These are phyloP conservation scores for Nyctibius grandis DNA, from an alignment of 2,797 vertebrate genomes.

Conservation along the genomic window DNA sequence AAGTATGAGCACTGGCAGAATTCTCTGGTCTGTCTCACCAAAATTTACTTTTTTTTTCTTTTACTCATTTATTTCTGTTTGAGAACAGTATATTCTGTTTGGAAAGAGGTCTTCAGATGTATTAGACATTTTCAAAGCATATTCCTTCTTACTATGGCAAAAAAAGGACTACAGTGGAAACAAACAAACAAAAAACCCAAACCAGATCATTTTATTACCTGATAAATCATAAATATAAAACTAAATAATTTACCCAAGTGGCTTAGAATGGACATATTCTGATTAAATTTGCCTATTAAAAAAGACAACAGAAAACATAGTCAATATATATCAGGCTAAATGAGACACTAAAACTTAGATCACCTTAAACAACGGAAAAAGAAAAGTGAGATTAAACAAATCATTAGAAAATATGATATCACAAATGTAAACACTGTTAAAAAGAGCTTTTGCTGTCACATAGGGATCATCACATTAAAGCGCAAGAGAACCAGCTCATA, in stretches of 20 bases:
- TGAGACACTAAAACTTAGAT: background rate
- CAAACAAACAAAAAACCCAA: rapidly evolving
- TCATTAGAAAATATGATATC: background rate
- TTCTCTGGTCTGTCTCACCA: background rate
- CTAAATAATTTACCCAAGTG: background rate
- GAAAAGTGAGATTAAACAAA: background rate
- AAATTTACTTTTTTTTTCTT: background rate
- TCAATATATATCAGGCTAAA: background rate
- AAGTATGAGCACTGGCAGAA: background rate
- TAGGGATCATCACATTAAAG: background rate
- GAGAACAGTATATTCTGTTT: background rate
- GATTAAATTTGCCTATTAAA: background rate
- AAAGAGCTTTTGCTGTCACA: background rate
- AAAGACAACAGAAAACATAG: background rate
- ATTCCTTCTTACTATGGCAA: background rate
- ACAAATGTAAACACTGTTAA: background rate
- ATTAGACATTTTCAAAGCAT: background rate
- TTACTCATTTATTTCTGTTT: background rate
- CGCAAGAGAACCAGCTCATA: background rate
- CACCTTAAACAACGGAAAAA: background rate
- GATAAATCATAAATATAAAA: background rate
- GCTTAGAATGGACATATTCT: background rate
- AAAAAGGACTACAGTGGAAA: background rate
- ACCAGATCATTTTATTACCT: background rate
- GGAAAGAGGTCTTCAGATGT: background rate